These are phyloP conservation scores for Aphelinus atriplicis DNA, from an alignment of 1,140 invertebrate species.

Conservation along the genomic window DNA sequence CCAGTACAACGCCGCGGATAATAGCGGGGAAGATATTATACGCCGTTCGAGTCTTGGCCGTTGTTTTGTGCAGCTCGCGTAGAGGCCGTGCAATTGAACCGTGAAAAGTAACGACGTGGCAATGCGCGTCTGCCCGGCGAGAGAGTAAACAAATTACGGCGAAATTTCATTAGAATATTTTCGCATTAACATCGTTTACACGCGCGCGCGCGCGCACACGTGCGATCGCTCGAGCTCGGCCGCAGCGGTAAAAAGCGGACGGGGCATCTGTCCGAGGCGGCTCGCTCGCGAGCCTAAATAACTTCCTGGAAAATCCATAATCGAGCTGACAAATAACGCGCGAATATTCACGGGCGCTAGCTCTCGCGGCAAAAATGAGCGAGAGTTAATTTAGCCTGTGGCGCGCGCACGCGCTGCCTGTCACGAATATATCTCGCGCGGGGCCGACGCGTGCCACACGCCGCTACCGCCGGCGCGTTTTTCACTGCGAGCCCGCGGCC, in stretches of 20 bases:
- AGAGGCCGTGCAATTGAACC: not conserved
- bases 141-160: not conserved
- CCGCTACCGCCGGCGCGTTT: too few relatives aligned
- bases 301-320: constrained; percentile 28
- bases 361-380: not conserved
- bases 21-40: too few relatives aligned
- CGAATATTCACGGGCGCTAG: not conserved
- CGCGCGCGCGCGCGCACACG: not conserved
- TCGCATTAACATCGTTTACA: not conserved
- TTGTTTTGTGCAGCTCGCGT: not conserved
- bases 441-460: too few relatives aligned
- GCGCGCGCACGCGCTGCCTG: constrained; percentile 3
- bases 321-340: not conserved
- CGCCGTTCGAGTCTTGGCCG: not conserved
- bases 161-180: constrained; percentile 23
- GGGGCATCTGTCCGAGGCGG: too few relatives aligned
- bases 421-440: not conserved
- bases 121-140: constrained; percentile 24
- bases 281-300: not conserved
- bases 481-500: too few relatives aligned
- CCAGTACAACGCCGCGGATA: too few relatives aligned
- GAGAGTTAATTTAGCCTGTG: not conserved
- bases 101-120: constrained; percentile 36
- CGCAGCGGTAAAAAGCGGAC: too few relatives aligned
- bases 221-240: not conserved